Base-by-base conservation (phyloP, 2,113 vertebrate genomes). In the Nycticryphes semicollaris region DNA sequence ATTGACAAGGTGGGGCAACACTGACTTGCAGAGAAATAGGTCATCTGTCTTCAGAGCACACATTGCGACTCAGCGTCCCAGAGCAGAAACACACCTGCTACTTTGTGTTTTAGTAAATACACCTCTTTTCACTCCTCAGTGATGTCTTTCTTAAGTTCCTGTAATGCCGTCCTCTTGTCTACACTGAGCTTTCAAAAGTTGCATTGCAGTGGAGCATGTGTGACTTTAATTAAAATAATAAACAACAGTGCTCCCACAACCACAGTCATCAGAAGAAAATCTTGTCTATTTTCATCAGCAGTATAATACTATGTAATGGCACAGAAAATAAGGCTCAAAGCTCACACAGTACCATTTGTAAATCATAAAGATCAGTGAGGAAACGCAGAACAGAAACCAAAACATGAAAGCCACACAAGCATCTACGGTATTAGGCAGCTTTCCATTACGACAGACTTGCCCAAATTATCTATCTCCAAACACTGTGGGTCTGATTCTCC, bases 381-480 rank as follows among this genome's bases (percentile, higher is more conserved):
- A 92, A 96, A 94, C 0, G 54, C 66, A 93, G 86, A 96, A 81
- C 66, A 93, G 78, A 80, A 95, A 95, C 89, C 50, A 74, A 94
- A 96, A 91, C 84, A 87, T 15, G 12, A 96, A 96, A 96, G 69
- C 72, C 77, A 72, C 78, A 91, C 77, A 96, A 91, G 82, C 57
- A 83, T 91, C 94, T 87, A 96, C 2, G 8, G 48, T 87, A 96
- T 91, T 94, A 94, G 94, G 96, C 95, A 96, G 81, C 74, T 87
- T 95, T 97, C 93, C 94, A 96, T 91, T 89, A 91, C 13, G 78
- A 95, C 87, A 96, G 96, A 92, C 94, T 96, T 94, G 79, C 67
- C 67, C 84, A 77, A 90, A 94, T 93, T 94, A 91, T 86, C 84
- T 74, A 2, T 93, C 88, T 92, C 84, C 89, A 90, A 88, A 79